Percentiles rank a stretch among this genome's conserved stretches.
phyloP scores from a whole-genome alignment of 1,140 invertebrate species.

The Leptopilina boulardi region DNA sequence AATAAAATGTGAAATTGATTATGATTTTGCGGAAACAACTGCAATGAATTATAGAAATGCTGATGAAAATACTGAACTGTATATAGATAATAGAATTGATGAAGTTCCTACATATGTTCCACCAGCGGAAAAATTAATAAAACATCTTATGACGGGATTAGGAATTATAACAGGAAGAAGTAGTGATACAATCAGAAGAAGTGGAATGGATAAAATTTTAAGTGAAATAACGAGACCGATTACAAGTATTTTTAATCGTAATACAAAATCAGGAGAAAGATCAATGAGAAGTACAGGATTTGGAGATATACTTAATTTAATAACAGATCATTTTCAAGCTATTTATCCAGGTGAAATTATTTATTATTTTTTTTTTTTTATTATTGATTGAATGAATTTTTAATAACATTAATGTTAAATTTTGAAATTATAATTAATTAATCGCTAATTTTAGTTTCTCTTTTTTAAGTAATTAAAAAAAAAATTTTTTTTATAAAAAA shows the following conservation, averaged over 20 bases:
- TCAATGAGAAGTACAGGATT: conserved; percentile 65
- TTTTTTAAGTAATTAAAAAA: too few species aligned
- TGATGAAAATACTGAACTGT: neutral
- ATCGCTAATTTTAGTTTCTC: too few species aligned
- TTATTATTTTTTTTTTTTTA: neutral
- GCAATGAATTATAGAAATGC: neutral
- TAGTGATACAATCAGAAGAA: neutral
- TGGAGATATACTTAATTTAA: conserved; percentile 71
- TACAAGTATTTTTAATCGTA: conserved; percentile 9
- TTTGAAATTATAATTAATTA: too few species aligned
- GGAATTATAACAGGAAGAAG: neutral
- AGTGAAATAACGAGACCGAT: conserved; percentile 20
- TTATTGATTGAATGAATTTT: too few species aligned
- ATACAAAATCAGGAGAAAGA: conserved; percentile 37
- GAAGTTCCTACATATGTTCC: conserved; percentile 36
- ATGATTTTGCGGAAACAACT: neutral
- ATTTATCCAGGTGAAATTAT: conserved; percentile 75
- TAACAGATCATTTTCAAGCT: conserved; percentile 75
- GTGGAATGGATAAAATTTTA: neutral
- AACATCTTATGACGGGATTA: neutral
- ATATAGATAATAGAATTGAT: conserved; percentile 36
- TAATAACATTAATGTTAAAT: too few species aligned
- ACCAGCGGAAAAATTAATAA: conserved; percentile 38
- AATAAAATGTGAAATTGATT: neutral
- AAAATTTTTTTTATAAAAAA: too few species aligned